phyloP scores from a whole-genome alignment of 2,797 vertebrate genomes.

The Darevskia mixta region DNA sequence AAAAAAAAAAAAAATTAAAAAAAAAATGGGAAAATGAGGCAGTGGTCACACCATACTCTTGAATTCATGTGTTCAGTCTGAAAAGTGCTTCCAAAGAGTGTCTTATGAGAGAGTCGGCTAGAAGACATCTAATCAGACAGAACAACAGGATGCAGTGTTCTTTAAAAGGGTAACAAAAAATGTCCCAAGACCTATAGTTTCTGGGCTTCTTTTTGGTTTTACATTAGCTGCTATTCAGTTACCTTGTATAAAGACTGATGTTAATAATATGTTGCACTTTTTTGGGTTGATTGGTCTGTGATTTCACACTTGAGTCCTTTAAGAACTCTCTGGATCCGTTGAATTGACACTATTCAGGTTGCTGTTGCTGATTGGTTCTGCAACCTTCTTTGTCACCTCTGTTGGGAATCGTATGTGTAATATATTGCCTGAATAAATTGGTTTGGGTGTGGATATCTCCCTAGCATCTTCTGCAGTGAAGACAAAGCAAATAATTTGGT shows the following conservation, averaged over 20 bases:
- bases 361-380: conserved; percentile 16
- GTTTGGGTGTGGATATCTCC: background rate
- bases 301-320: background rate
- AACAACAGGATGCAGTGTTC: background rate
- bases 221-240: background rate
- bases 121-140: background rate
- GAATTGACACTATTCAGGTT: background rate
- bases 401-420: background rate
- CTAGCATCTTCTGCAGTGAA: background rate
- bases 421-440: conserved; percentile 4
- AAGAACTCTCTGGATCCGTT: background rate
- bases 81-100: background rate
- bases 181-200: background rate
- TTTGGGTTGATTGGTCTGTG: background rate
- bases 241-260: background rate
- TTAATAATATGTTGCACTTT: conserved; percentile 3
- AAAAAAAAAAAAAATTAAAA: no score
- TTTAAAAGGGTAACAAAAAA: conserved; percentile 11
- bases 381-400: background rate
- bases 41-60: background rate
- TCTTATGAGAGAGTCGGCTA: background rate
- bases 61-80: background rate
- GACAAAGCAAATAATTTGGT: conserved; percentile 1
- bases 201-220: conserved; percentile 2
- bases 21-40: background rate